Conservation (phyloP, 2,797 vertebrate genomes). For the Scolopax bukidnonensis region DNA sequence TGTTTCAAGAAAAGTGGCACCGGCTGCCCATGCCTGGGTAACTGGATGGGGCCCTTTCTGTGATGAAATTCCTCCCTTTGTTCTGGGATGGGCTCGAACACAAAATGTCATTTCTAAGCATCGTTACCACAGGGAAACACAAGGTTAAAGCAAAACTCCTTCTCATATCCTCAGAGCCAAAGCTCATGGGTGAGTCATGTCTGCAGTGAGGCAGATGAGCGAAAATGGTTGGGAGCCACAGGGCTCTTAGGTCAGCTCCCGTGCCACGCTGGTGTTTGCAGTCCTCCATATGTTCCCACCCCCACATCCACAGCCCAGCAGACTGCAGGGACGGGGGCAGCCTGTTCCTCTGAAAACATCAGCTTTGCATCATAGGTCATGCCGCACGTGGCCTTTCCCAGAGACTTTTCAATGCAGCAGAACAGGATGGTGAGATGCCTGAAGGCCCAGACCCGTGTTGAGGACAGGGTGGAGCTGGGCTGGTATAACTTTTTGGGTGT, state of each 20-base stretch:
- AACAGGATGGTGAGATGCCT: neutral
- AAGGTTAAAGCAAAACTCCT: constrained; percentile 26
- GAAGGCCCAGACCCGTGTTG: neutral
- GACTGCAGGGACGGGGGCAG: neutral
- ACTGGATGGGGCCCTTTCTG: neutral
- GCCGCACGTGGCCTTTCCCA: neutral
- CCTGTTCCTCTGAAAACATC: neutral
- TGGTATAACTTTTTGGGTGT: neutral
- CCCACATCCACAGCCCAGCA: neutral
- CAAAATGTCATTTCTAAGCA: neutral
- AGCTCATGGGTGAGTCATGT: neutral
- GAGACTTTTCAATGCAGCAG: neutral
- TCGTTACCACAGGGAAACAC: neutral
- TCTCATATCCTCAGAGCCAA: constrained; percentile 19
- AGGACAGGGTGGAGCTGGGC: neutral
- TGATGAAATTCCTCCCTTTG: neutral
- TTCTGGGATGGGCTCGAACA: neutral
- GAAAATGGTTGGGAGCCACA: neutral
- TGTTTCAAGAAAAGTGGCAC: neutral
- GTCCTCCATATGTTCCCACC: neutral
- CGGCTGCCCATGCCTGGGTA: neutral
- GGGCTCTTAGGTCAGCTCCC: neutral
- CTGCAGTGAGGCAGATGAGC: neutral
- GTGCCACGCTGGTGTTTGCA: neutral
- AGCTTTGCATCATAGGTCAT: neutral